Evolutionary conservation across 2,888 invertebrate genomes (phyloP).

Genomic region (Cacoxenus indagator): DNA sequence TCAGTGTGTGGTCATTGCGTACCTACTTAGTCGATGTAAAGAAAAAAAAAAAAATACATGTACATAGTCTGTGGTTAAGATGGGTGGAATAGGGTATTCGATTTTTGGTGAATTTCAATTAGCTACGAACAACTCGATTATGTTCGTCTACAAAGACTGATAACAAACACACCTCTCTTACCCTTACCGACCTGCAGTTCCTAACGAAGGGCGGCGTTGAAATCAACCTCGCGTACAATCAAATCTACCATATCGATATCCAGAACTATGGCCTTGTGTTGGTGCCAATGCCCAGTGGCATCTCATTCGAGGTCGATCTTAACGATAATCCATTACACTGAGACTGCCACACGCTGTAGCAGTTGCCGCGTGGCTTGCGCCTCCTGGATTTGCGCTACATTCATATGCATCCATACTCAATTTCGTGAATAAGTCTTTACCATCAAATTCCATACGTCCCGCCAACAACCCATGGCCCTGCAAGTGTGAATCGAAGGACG

Average conservation of each 20-base stretch:
- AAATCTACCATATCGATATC: constrained; percentile 72
- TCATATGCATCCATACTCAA: constrained; percentile 70
- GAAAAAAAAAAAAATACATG: no score
- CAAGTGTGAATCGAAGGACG: constrained; percentile 75
- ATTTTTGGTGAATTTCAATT: no score
- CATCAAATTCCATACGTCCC: constrained; percentile 73
- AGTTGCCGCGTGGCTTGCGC: constrained; percentile 71
- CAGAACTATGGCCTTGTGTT: constrained; percentile 29
- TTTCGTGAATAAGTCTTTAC: constrained; percentile 70
- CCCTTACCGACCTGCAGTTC: constrained; percentile 69
- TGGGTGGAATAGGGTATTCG: no score
- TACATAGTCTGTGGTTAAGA: no score
- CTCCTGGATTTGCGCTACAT: constrained; percentile 75
- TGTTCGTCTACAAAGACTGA: constrained; percentile 77
- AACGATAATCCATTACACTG: constrained; percentile 76
- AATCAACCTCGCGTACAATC: constrained; percentile 74
- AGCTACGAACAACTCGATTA: constrained; percentile 78
- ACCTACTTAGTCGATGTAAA: no score
- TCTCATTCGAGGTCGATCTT: constrained; percentile 70
- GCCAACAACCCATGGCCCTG: constrained; percentile 80
- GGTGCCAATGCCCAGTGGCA: constrained; percentile 22
- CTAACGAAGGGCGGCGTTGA: constrained; percentile 61
- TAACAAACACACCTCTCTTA: constrained; percentile 74
- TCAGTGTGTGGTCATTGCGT: no score
- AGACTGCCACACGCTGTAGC: constrained; percentile 73